Evolutionary conservation across 1,140 invertebrate species (phyloP).

Genomic region (Drosophila pandora): DNA sequence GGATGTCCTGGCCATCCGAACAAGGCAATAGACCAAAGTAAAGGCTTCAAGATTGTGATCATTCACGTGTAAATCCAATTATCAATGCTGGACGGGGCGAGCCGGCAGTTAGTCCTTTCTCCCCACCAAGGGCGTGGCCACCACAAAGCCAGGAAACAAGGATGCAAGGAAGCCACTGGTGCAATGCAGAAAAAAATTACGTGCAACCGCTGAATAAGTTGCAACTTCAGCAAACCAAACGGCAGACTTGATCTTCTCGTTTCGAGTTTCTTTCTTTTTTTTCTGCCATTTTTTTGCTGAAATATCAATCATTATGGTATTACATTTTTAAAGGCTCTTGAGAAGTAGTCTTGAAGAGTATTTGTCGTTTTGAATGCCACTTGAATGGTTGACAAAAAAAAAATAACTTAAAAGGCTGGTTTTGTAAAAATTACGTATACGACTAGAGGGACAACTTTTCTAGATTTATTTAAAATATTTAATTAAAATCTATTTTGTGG

Average conservation of each 20-base stretch:
- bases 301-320: too few relatives aligned
- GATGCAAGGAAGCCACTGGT: not conserved
- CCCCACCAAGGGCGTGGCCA: conserved; percentile 24
- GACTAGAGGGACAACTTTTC: too few relatives aligned
- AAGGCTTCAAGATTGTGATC: conserved; percentile 78
- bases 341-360: too few relatives aligned
- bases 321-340: too few relatives aligned
- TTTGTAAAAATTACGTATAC: too few relatives aligned
- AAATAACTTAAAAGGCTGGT: too few relatives aligned
- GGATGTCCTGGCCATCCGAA: not conserved
- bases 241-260: not conserved
- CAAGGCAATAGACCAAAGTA: conserved; percentile 16
- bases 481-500: too few relatives aligned
- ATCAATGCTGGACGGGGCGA: conserved; percentile 53
- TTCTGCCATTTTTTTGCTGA: not conserved
- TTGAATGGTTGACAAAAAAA: too few relatives aligned
- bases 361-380: too few relatives aligned
- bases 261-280: not conserved
- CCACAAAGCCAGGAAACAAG: not conserved
- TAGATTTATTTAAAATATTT: too few relatives aligned
- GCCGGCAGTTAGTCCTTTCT: conserved; percentile 33
- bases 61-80: conserved; percentile 82
- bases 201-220: not conserved
- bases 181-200: conserved; percentile 3
- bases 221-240: not conserved